Conservation (phyloP, 2,797 vertebrate species). For the Fratercula arctica region DNA sequence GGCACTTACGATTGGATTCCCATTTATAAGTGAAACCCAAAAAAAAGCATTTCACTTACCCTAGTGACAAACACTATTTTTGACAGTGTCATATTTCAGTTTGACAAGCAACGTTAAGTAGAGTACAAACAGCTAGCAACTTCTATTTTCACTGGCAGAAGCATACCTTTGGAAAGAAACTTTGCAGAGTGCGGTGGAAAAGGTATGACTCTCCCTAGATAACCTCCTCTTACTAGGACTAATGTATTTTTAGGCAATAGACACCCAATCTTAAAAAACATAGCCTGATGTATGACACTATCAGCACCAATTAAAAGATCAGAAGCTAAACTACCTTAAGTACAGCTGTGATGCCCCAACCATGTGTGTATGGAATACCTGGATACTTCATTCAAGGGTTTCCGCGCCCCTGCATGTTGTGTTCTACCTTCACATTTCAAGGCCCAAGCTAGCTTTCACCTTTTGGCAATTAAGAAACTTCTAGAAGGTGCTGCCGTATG, state of each 20-base stretch:
- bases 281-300: neutral
- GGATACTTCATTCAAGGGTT: neutral
- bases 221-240: conserved; percentile 2
- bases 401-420: rapidly evolving
- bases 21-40: neutral
- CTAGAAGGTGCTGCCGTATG: neutral
- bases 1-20: neutral
- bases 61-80: neutral
- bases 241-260: conserved; percentile 44
- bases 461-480: neutral
- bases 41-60: neutral
- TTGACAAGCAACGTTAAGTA: neutral
- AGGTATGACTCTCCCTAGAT: conserved; percentile 3
- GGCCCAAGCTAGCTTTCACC: neutral
- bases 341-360: neutral
- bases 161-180: neutral
- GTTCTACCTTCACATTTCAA: neutral
- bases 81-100: neutral
- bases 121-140: neutral
- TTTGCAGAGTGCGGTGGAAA: neutral
- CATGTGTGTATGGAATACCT: rapidly evolving
- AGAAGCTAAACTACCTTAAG: neutral
- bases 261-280: neutral
- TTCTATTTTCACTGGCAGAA: conserved; percentile 12
- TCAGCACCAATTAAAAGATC: neutral